Conservation (phyloP, 2,113 vertebrate genomes). For the Climacteris rufus region DNA sequence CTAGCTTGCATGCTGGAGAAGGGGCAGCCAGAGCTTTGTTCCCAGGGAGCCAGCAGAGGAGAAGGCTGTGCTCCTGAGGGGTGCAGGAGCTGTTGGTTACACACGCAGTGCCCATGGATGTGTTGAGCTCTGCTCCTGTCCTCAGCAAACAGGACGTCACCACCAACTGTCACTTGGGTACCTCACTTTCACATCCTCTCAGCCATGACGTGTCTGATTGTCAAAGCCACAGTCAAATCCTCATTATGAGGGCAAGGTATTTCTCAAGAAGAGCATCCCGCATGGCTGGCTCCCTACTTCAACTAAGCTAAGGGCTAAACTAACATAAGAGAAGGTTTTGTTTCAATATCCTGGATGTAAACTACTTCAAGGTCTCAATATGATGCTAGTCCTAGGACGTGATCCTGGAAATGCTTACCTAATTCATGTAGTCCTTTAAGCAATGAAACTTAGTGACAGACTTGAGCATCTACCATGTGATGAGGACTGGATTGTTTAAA, state of each 20-base stretch:
- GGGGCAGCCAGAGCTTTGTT: background rate
- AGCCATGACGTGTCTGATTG: background rate
- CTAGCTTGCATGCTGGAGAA: background rate
- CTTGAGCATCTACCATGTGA: background rate
- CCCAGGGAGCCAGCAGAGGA: background rate
- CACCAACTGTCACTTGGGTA: background rate
- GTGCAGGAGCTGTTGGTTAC: background rate
- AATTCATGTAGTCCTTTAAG: background rate
- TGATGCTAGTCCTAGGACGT: background rate
- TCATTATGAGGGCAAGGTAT: background rate
- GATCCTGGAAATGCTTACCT: background rate
- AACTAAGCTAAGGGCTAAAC: background rate
- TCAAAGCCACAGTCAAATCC: constrained; percentile 18
- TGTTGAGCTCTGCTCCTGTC: background rate
- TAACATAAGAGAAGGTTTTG: background rate
- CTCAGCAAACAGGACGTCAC: constrained; percentile 30
- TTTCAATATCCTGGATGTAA: background rate
- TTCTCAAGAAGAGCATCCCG: background rate
- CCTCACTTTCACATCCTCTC: constrained; percentile 58
- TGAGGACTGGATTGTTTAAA: background rate
- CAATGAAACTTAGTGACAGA: background rate
- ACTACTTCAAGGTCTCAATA: background rate
- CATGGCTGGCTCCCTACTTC: background rate
- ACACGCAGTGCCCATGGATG: rapidly evolving
- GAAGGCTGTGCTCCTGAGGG: background rate